These are phyloP conservation scores for Calameuta filiformis DNA, from an alignment of 2,888 invertebrate genomes.

Conservation along the genomic window DNA sequence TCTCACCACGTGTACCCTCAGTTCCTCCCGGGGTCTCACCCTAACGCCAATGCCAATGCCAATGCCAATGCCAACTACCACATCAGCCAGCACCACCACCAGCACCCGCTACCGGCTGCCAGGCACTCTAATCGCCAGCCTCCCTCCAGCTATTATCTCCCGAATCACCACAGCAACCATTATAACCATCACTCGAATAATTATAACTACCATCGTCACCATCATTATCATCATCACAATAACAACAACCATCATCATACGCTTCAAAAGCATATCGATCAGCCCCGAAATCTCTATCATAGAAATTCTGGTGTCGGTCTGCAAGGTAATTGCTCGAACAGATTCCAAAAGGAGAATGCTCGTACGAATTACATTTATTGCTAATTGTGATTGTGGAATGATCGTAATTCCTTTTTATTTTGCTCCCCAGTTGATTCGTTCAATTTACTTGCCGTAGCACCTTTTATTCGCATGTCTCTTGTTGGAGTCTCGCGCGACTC, in stretches of 20 bases:
- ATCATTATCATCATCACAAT: constrained; percentile 72
- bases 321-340: constrained; percentile 68
- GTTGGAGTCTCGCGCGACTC: background rate
- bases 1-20: constrained; percentile 95
- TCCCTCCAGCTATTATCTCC: constrained; percentile 67
- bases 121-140: constrained; percentile 67
- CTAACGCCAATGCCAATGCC: constrained; percentile 72
- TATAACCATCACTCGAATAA: constrained; percentile 69
- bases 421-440: constrained; percentile 15
- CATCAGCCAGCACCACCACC: constrained; percentile 68
- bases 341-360: constrained; percentile 23
- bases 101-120: constrained; percentile 68
- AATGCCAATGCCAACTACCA: constrained; percentile 62
- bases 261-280: constrained; percentile 70
- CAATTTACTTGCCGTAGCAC: background rate
- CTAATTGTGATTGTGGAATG: constrained; percentile 18
- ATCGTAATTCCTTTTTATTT: constrained; percentile 37
- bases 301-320: constrained; percentile 72
- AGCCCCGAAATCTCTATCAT: constrained; percentile 70
- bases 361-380: constrained; percentile 6
- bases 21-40: constrained; percentile 92
- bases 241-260: constrained; percentile 67
- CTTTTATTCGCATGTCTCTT: background rate
- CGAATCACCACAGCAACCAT: constrained; percentile 69
- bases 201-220: constrained; percentile 73